Conservation (phyloP, 2,888 invertebrate species). For the Pyrgus malvae region DNA sequence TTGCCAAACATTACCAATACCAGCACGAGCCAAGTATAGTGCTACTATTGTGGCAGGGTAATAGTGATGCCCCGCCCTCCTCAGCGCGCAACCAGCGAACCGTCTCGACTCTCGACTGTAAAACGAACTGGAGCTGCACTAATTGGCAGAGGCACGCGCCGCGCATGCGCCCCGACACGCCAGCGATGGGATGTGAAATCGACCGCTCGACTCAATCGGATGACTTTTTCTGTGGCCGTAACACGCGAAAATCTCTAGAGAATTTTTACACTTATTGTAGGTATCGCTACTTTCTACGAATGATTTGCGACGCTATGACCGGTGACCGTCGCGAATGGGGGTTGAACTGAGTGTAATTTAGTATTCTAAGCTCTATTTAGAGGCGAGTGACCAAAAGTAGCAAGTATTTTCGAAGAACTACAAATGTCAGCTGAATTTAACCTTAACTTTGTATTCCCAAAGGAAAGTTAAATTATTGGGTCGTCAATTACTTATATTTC, state of each 20-base stretch:
- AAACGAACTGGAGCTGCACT: conserved; percentile 79
- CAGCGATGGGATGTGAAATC: conserved; percentile 78
- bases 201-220: conserved; percentile 64
- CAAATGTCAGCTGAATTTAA: no score
- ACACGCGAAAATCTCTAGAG: conserved; percentile 53
- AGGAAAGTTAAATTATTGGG: no score
- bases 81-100: conserved; percentile 55
- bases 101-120: conserved; percentile 70
- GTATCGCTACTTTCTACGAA: conserved; percentile 53
- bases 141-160: conserved; percentile 79
- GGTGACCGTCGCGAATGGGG: no score
- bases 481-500: no score
- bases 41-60: conserved; percentile 54
- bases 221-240: conserved; percentile 62
- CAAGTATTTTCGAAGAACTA: no score
- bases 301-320: conserved; percentile 13
- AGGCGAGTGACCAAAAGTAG: no score
- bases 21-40: no score
- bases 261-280: conserved; percentile 56
- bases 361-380: not conserved
- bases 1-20: no score
- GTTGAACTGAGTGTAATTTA: not conserved
- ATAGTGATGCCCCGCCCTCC: conserved; percentile 53
- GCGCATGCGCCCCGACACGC: conserved; percentile 66
- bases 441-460: no score